A percentile compares a stretch with the other conserved stretches of the same genome.
These are phyloP conservation scores for Parelbella ahira DNA, from an alignment of 2,888 invertebrate genomes.

Conservation along the genomic window DNA sequence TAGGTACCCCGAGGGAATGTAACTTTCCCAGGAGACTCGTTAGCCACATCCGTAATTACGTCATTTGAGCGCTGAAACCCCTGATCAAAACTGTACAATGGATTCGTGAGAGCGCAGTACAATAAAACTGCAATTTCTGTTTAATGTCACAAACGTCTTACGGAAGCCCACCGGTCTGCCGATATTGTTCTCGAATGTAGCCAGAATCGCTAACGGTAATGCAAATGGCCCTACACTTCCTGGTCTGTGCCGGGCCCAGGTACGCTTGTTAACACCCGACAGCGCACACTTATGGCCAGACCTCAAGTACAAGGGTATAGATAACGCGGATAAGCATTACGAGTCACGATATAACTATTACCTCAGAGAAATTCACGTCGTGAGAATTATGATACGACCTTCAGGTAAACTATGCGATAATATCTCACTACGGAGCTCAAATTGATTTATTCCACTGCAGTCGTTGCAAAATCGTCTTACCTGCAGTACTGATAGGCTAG, in stretches of 20 bases:
- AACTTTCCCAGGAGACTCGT: background rate
- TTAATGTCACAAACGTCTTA: constrained; percentile 41
- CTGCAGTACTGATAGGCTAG: constrained; percentile 92
- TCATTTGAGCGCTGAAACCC: constrained; percentile 6
- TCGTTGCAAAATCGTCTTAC: constrained; percentile 45
- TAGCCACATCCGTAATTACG: background rate
- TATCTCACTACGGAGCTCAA: constrained; percentile 22
- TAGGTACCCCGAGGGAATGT: constrained; percentile 1
- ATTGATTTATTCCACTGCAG: constrained; percentile 22
- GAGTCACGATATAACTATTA: constrained; percentile 64
- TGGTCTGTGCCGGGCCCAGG: constrained; percentile 44
- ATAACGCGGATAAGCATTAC: constrained; percentile 61
- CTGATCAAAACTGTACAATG: constrained; percentile 9
- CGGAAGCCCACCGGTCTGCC: constrained; percentile 46
- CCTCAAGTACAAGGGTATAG: constrained; percentile 52
- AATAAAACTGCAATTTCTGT: constrained; percentile 31
- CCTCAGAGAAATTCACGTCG: constrained; percentile 47
- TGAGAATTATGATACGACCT: constrained; percentile 41
- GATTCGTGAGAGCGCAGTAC: constrained; percentile 32
- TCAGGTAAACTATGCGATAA: constrained; percentile 32
- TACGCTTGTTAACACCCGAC: constrained; percentile 58
- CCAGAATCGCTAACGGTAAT: constrained; percentile 67
- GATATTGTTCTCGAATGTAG: constrained; percentile 61
- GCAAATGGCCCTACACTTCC: constrained; percentile 67
- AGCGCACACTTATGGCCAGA: constrained; percentile 49